phyloP scores from a whole-genome alignment of 2,888 invertebrate species.

The Serrognathus titanus region DNA sequence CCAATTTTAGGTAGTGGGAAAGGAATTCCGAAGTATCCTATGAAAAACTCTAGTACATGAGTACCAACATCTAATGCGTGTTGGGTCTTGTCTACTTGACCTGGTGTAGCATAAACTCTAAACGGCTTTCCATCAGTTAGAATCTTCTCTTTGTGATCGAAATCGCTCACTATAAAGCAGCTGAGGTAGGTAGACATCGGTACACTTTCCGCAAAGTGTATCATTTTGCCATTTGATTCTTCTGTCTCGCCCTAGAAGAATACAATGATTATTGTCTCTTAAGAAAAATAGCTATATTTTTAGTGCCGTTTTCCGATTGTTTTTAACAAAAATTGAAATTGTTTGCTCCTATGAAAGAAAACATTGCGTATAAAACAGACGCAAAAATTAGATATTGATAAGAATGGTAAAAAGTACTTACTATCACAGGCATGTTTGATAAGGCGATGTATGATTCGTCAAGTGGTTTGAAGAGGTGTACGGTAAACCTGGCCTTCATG shows the following conservation, averaged over 20 bases:
- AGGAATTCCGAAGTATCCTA: slow-evolving; percentile 74
- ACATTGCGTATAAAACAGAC: background rate
- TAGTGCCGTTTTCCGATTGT: too few species aligned
- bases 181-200: slow-evolving; percentile 95
- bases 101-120: slow-evolving; percentile 70
- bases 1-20: slow-evolving; percentile 91
- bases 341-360: too few species aligned
- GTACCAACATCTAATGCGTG: slow-evolving; percentile 75
- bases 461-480: slow-evolving; percentile 71
- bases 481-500: slow-evolving; percentile 81
- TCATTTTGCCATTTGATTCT: slow-evolving; percentile 40
- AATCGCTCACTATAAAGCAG: slow-evolving; percentile 91
- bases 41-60: slow-evolving; percentile 73
- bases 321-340: too few species aligned
- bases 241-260: too few species aligned
- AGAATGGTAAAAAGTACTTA: slow-evolving; percentile 34
- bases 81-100: slow-evolving; percentile 68
- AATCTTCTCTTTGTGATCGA: slow-evolving; percentile 54
- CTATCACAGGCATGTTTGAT: slow-evolving; percentile 81
- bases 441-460: slow-evolving; percentile 67
- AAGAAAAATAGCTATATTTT: too few species aligned
- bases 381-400: background rate
- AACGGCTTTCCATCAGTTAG: slow-evolving; percentile 63
- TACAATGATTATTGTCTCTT: too few species aligned
- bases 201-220: slow-evolving; percentile 75